phyloP scores from a whole-genome alignment of 2,888 invertebrate species.

The Nematopogon swammerdamellus region DNA sequence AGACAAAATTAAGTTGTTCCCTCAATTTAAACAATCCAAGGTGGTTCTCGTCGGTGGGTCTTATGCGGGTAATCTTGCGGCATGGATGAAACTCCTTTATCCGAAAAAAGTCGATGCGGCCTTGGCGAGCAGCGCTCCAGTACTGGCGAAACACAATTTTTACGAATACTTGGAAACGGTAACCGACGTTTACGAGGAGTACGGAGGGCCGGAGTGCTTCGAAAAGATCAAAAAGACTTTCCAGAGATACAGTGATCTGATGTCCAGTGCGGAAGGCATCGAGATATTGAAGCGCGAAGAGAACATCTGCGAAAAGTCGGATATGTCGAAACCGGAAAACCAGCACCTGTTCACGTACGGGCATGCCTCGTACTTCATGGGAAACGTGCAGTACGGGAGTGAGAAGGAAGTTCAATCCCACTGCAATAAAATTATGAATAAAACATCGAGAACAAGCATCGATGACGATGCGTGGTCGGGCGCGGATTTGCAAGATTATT shows the following conservation, averaged over 20 bases:
- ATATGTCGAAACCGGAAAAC: conserved; percentile 28
- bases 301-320: conserved; percentile 28
- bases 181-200: conserved; percentile 29
- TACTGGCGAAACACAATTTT: conserved; percentile 37
- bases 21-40: conserved; percentile 25
- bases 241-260: conserved; percentile 22
- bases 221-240: conserved; percentile 25
- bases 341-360: conserved; percentile 31
- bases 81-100: conserved; percentile 36
- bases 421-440: conserved; percentile 19
- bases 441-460: background rate
- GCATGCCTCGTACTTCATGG: conserved; percentile 26
- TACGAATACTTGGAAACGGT: conserved; percentile 39
- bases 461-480: background rate
- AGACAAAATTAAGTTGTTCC: conserved; percentile 19
- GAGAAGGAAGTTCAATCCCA: conserved; percentile 21
- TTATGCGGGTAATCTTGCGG: conserved; percentile 40
- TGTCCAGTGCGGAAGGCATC: conserved; percentile 25
- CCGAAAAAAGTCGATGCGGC: conserved; percentile 37
- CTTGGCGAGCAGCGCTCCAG: conserved; percentile 39
- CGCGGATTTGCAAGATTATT: background rate
- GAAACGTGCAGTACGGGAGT: conserved; percentile 29
- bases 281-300: conserved; percentile 28
- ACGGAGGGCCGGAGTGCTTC: conserved; percentile 27
- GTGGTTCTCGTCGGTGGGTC: conserved; percentile 40